These are phyloP conservation scores for Nysson spinosus DNA, from an alignment of 2,888 invertebrate species.

Conservation along the genomic window DNA sequence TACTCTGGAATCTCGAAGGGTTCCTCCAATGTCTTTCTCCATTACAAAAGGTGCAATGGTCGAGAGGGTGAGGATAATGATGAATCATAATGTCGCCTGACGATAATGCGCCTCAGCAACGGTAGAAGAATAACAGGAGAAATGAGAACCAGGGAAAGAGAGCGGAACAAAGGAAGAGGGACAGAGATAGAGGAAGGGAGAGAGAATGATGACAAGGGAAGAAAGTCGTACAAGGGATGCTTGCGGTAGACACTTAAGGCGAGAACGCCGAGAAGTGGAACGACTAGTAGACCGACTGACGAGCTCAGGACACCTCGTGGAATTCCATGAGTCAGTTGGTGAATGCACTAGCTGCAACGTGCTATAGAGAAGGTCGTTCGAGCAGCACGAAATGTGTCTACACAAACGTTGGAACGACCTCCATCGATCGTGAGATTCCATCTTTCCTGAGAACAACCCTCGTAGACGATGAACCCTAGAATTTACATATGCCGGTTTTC, in stretches of 20 bases:
- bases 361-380: conserved; percentile 29
- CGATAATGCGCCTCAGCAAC: no score
- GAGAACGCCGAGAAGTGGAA: conserved; percentile 41
- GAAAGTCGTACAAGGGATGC: conserved; percentile 15
- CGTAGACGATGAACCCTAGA: conserved; percentile 39
- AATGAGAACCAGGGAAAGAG: neutral
- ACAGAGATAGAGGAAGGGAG: conserved; percentile 10
- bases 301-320: conserved; percentile 34
- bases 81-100: no score
- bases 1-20: no score
- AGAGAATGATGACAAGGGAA: neutral
- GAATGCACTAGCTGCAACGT: conserved; percentile 38
- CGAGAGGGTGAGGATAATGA: no score
- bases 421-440: conserved; percentile 36
- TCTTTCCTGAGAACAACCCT: conserved; percentile 21
- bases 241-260: conserved; percentile 37
- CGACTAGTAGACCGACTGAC: conserved; percentile 31
- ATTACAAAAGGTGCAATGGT: no score
- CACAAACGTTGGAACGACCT: conserved; percentile 23
- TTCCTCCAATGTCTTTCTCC: no score
- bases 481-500: no score
- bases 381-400: conserved; percentile 14
- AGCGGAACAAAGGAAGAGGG: conserved; percentile 12
- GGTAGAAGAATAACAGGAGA: no score
- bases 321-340: conserved; percentile 36